Base-by-base conservation (phyloP, 2,888 invertebrate genomes). In the Axea sp. region DNA sequence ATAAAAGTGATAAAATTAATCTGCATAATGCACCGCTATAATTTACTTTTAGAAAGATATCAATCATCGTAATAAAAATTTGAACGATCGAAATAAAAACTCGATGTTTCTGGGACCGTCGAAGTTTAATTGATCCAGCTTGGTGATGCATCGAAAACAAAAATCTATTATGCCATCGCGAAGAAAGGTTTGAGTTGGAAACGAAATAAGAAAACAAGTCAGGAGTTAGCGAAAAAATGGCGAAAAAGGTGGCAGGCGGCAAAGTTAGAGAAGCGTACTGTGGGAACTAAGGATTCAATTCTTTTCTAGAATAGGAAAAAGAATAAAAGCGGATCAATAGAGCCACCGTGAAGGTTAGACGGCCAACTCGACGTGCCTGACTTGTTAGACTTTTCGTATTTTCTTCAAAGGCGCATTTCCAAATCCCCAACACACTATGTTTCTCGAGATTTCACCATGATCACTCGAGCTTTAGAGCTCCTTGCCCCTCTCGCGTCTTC, bases 201-300 rank as follows among this genome's bases (percentile, higher is more conserved):
- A 35, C 11, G 37, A 57, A 60, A 69, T 45, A 53, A 51, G 43
- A 43, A 60, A 43, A 53, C 33, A 60, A 26, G 26, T 22, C n/a
- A 43, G 9, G 49, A 71, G 59, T 53, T 55, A 33, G 31, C 51
- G 28, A 55, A 55, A 65, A 51, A 37, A n/a, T n/a, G n/a, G n/a
- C n/a, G n/a, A 65, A 76, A 64, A 73, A 73, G 77, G 77, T 51
- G 72, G 67, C 77, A 80, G 75, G 76, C 74, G 78, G 69, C 62
- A 75, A 78, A 77, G 76, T 73, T 73, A 73, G 73, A 51, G 73
- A 73, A 77, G 76, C 78, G 78, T 73, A 73, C 78, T 73, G 73
- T 28, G 75, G 75, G 76, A 81, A 81, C 78, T 80, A 81, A 82
- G 82, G 82, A 84, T 85, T 85, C 84, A 83, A 86, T 86, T 86